phyloP scores from a whole-genome alignment of 1,140 invertebrate genomes.

The Vanessa tameamea region DNA sequence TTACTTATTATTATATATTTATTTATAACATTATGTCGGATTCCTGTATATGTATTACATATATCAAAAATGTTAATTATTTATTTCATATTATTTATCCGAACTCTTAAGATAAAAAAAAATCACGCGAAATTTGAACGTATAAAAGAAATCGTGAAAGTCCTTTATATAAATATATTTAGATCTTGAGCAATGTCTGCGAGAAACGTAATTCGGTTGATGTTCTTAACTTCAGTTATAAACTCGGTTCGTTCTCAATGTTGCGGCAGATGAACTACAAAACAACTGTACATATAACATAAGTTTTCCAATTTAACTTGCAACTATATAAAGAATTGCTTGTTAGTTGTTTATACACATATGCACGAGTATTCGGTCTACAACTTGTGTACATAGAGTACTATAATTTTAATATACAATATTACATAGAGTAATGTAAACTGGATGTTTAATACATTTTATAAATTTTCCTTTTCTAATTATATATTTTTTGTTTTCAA shows the following conservation, averaged over 20 bases:
- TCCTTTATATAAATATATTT: background rate
- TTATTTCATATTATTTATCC: too few species aligned
- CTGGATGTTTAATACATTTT: background rate
- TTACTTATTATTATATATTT: too few species aligned
- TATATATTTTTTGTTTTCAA: background rate
- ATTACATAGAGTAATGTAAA: background rate
- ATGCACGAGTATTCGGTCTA: constrained; percentile 3
- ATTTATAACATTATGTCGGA: too few species aligned
- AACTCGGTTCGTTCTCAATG: constrained; percentile 17
- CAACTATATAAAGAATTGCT: constrained; percentile 29
- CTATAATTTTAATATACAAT: background rate
- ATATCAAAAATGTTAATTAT: too few species aligned
- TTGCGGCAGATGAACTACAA: constrained; percentile 25
- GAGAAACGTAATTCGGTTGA: constrained; percentile 9
- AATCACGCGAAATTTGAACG: background rate
- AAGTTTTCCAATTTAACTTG: constrained; percentile 34
- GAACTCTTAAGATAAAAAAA: too few species aligned
- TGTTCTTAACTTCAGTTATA: constrained; percentile 20
- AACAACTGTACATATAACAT: constrained; percentile 30
- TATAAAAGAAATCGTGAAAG: background rate
- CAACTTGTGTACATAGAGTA: constrained; percentile 1
- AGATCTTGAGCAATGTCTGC: constrained; percentile 1
- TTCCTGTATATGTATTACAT: too few species aligned
- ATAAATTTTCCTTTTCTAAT: background rate
- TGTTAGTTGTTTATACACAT: constrained; percentile 16